Conservation (phyloP, 2,113 vertebrate genomes). For the Mellivora capensis region DNA sequence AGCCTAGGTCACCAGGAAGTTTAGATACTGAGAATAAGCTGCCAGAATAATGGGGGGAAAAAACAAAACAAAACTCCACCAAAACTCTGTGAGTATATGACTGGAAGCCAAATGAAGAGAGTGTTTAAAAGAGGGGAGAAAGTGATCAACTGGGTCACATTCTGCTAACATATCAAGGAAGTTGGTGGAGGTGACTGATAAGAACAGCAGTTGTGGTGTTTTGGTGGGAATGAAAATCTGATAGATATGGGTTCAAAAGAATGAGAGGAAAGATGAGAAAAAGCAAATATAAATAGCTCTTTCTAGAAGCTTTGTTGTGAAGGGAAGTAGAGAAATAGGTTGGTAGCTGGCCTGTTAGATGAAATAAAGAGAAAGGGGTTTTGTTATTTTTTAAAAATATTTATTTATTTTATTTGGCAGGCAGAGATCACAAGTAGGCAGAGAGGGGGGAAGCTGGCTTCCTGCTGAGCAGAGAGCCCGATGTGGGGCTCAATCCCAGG, state of each 20-base stretch:
- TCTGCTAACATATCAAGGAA: not conserved
- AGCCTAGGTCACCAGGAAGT: not conserved
- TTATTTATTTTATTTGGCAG: not conserved
- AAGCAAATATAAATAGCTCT: not conserved
- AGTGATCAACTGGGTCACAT: not conserved
- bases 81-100: not conserved
- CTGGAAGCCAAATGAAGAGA: not conserved
- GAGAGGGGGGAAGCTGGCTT: no score
- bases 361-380: not conserved
- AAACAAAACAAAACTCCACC: not conserved
- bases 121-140: not conserved
- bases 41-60: not conserved
- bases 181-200: not conserved
- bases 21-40: conserved; percentile 11
- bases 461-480: no score
- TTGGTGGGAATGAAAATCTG: not conserved
- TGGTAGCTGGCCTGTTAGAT: not conserved
- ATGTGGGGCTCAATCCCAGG: no score
- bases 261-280: not conserved
- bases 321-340: not conserved
- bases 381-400: not conserved
- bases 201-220: not conserved
- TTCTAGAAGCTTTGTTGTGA: not conserved
- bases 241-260: not conserved
- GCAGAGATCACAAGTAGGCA: no score